These are phyloP conservation scores for Cyrtonyx montezumae DNA, from an alignment of 2,113 vertebrate genomes.

Conservation along the genomic window DNA sequence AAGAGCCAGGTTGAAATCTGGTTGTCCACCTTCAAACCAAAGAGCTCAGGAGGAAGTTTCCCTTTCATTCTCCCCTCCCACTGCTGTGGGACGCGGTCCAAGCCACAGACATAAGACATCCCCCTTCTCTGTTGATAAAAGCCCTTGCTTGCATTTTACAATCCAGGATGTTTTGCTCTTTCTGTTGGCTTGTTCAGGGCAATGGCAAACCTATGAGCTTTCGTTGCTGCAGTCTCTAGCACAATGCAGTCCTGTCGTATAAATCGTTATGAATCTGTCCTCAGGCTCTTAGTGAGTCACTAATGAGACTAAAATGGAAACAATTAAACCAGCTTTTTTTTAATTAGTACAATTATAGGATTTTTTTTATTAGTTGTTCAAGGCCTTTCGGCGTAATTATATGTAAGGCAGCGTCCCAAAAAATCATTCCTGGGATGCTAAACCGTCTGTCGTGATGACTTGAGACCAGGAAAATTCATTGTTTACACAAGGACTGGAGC, in stretches of 20 bases:
- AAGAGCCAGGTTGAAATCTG: not conserved
- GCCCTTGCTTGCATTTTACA: not conserved
- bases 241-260: not conserved
- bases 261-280: constrained; percentile 23
- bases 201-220: not conserved
- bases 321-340: constrained; percentile 13
- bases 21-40: not conserved
- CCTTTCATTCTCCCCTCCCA: not conserved
- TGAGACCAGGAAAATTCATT: not conserved
- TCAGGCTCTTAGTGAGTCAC: constrained; percentile 10
- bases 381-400: constrained; percentile 16
- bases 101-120: not conserved
- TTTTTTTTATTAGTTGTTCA: constrained; percentile 31
- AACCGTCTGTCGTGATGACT: not conserved
- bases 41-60: not conserved
- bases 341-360: not conserved
- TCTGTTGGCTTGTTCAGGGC: not conserved
- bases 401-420: not conserved
- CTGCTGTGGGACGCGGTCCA: not conserved
- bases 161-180: not conserved
- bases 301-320: constrained; percentile 28
- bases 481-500: not conserved
- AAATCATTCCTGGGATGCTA: not conserved
- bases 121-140: not conserved
- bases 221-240: not conserved